Conservation (phyloP, 1,140 invertebrate genomes). For the Sitophilus oryzae region DNA sequence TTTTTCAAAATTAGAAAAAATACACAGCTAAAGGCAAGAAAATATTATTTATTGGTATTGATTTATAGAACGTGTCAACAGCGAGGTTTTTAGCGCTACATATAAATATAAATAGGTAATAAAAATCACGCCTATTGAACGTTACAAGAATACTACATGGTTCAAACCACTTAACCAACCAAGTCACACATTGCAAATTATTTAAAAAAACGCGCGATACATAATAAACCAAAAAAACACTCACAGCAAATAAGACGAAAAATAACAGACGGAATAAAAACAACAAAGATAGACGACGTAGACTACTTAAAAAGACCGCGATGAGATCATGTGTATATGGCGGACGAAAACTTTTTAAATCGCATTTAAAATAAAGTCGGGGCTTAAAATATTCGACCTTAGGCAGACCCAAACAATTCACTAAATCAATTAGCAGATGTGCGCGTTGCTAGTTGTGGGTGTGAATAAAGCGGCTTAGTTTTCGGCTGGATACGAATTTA, state of each 20-base stretch:
- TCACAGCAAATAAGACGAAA: neutral
- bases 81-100: too few species aligned
- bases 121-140: too few species aligned
- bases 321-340: slow-evolving; percentile 14
- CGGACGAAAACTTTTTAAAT: slow-evolving; percentile 10
- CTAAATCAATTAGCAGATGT: slow-evolving; percentile 23
- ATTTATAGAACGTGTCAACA: too few species aligned
- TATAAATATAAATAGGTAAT: too few species aligned
- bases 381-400: slow-evolving; percentile 17
- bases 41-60: too few species aligned
- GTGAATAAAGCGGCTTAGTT: slow-evolving; percentile 8
- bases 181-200: neutral
- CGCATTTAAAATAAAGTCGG: slow-evolving; percentile 17
- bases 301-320: neutral
- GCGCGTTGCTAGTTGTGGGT: slow-evolving; percentile 8
- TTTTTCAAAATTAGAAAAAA: too few species aligned
- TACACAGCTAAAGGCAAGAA: too few species aligned
- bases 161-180: too few species aligned
- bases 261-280: neutral
- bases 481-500: neutral
- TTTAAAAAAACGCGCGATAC: neutral
- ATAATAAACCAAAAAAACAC: too few species aligned
- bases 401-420: slow-evolving; percentile 19
- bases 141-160: too few species aligned
- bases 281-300: too few species aligned